phyloP scores from a whole-genome alignment of 2,113 vertebrate species.

The Paratilapia polleni region DNA sequence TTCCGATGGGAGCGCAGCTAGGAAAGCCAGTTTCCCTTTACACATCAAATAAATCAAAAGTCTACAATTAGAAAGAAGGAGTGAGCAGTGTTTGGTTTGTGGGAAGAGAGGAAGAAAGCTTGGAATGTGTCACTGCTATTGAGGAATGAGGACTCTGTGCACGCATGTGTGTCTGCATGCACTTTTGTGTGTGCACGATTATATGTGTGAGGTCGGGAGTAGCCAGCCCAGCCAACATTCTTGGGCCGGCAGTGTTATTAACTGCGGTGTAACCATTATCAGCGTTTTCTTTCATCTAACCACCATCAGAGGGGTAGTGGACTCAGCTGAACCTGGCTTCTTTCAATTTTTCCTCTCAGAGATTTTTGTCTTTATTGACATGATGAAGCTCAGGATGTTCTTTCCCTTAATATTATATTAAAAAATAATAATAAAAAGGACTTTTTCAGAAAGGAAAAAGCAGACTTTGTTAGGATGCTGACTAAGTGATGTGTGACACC shows the following conservation, averaged over 20 bases:
- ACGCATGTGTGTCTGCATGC: background rate
- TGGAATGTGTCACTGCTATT: slow-evolving; percentile 70
- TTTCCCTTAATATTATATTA: slow-evolving; percentile 41
- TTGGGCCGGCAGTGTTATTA: slow-evolving; percentile 70
- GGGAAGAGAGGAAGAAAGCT: slow-evolving; percentile 73
- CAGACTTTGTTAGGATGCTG: slow-evolving; percentile 9
- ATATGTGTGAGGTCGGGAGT: slow-evolving; percentile 74
- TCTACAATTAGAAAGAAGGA: slow-evolving; percentile 76
- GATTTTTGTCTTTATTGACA: slow-evolving; percentile 40
- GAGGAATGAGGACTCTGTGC: slow-evolving; percentile 59
- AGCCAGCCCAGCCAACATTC: slow-evolving; percentile 70
- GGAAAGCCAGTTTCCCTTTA: slow-evolving; percentile 65
- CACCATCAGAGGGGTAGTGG: slow-evolving; percentile 64
- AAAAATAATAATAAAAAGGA: too few relatives aligned
- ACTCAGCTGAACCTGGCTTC: slow-evolving; percentile 56
- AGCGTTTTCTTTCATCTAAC: slow-evolving; percentile 74
- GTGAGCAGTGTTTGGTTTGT: slow-evolving; percentile 75
- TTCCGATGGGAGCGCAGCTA: slow-evolving; percentile 63
- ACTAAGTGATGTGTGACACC: background rate
- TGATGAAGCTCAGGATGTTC: slow-evolving; percentile 38
- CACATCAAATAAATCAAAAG: slow-evolving; percentile 72
- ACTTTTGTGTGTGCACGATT: slow-evolving; percentile 34
- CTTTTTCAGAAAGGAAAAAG: too few relatives aligned
- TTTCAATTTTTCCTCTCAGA: slow-evolving; percentile 26
- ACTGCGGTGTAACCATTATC: slow-evolving; percentile 70